These are phyloP conservation scores for Andrena dorsata DNA, from an alignment of 2,888 invertebrate genomes.

Conservation along the genomic window DNA sequence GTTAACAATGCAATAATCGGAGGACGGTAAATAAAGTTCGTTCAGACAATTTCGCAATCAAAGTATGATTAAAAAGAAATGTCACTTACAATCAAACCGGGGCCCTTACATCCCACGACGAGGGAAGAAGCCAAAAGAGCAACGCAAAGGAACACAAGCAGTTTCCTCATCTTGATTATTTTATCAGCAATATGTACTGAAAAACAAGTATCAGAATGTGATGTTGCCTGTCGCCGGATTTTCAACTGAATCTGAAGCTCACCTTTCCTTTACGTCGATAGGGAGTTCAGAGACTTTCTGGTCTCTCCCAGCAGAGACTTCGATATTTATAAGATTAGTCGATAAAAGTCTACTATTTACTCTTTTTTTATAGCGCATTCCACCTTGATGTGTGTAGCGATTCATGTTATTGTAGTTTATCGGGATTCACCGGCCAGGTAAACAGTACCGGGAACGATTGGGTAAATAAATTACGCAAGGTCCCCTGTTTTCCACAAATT, in stretches of 20 bases:
- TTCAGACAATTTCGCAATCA: background rate
- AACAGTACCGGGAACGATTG: slow-evolving; percentile 18
- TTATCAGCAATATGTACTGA: background rate
- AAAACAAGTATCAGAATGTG: background rate
- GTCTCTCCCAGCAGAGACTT: background rate
- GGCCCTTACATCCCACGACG: slow-evolving; percentile 63
- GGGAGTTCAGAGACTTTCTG: slow-evolving; percentile 20
- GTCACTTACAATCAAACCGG: slow-evolving; percentile 68
- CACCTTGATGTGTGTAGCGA: slow-evolving; percentile 36
- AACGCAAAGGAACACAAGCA: slow-evolving; percentile 53
- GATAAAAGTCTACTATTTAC: slow-evolving; percentile 30
- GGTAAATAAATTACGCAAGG: slow-evolving; percentile 58
- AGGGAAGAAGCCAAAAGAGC: slow-evolving; percentile 51
- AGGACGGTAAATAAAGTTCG: too few relatives aligned
- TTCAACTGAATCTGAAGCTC: background rate
- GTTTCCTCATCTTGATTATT: slow-evolving; percentile 60
- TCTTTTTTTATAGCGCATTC: background rate
- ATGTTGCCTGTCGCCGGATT: background rate
- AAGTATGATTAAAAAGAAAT: background rate
- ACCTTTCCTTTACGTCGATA: slow-evolving; percentile 3
- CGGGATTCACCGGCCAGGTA: slow-evolving; percentile 26
- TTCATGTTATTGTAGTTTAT: slow-evolving; percentile 60
- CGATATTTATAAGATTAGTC: slow-evolving; percentile 45
- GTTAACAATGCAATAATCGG: too few relatives aligned
- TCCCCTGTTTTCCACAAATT: slow-evolving; percentile 4